phyloP scores from a whole-genome alignment of 1,140 invertebrate genomes.

The Cataglyphis hispanica region DNA sequence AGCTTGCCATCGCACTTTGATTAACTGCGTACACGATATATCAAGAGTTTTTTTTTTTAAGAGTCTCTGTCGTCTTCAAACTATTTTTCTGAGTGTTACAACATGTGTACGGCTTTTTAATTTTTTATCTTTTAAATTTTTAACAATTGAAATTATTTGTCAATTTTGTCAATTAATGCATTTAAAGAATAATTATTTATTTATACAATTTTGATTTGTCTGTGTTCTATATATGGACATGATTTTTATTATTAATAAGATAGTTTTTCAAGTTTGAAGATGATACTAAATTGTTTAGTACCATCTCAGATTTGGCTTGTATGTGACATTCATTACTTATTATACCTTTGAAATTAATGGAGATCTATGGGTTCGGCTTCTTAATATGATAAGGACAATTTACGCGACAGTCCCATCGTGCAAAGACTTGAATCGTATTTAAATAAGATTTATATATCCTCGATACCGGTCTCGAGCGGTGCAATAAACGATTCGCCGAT shows the following conservation, averaged over 20 bases:
- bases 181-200: not conserved
- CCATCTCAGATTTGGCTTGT: not conserved
- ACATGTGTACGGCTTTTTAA: not conserved
- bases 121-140: slow-evolving; percentile 1
- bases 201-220: not conserved
- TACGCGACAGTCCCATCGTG: slow-evolving; percentile 6
- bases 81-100: not conserved
- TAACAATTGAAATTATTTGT: not conserved
- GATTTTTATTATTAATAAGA: not conserved
- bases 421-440: slow-evolving; percentile 64
- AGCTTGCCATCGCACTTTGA: slow-evolving; percentile 34
- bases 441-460: slow-evolving; percentile 68
- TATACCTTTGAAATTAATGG: slow-evolving; percentile 15
- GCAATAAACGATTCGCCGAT: slow-evolving; percentile 57
- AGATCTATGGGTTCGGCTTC: slow-evolving; percentile 24
- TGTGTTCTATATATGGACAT: not conserved
- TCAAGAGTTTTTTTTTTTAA: slow-evolving; percentile 5
- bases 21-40: slow-evolving; percentile 31
- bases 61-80: not conserved
- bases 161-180: not conserved
- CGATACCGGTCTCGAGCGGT: slow-evolving; percentile 42
- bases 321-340: slow-evolving; percentile 20
- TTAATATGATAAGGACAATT: slow-evolving; percentile 38
- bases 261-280: not conserved
- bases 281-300: not conserved